Evolutionary conservation across 2,797 vertebrate genomes (phyloP).

Genomic region (Diceros bicornis): DNA sequence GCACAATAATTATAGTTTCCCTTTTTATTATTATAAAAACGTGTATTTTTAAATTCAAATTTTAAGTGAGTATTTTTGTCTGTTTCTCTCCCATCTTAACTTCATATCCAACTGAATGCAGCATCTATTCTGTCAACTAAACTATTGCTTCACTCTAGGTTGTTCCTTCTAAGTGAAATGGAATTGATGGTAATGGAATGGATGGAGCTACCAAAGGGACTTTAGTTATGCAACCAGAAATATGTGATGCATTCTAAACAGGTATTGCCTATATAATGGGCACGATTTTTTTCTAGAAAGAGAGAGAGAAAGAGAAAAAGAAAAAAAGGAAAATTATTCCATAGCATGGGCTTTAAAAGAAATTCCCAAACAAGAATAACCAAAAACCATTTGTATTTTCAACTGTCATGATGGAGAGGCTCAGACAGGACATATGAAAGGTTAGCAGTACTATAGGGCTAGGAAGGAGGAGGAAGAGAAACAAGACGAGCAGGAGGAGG

Average conservation of each 20-base stretch:
- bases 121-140: not conserved
- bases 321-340: not conserved
- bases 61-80: not conserved
- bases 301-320: not conserved
- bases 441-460: not conserved
- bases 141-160: not conserved
- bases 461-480: not conserved
- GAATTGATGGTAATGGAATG: not conserved
- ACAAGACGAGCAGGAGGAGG: not conserved
- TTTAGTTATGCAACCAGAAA: not conserved
- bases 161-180: not conserved
- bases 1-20: not conserved
- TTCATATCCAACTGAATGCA: not conserved
- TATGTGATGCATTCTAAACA: not conserved
- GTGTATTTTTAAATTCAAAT: conserved; percentile 19
- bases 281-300: not conserved
- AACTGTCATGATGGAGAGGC: not conserved
- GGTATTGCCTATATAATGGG: not conserved
- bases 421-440: not conserved
- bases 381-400: not conserved
- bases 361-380: not conserved
- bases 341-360: not conserved
- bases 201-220: not conserved
- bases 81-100: not conserved
- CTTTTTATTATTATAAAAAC: conserved; percentile 27